These are phyloP conservation scores for Xylota sylvarum DNA, from an alignment of 2,888 invertebrate species.

Conservation along the genomic window DNA sequence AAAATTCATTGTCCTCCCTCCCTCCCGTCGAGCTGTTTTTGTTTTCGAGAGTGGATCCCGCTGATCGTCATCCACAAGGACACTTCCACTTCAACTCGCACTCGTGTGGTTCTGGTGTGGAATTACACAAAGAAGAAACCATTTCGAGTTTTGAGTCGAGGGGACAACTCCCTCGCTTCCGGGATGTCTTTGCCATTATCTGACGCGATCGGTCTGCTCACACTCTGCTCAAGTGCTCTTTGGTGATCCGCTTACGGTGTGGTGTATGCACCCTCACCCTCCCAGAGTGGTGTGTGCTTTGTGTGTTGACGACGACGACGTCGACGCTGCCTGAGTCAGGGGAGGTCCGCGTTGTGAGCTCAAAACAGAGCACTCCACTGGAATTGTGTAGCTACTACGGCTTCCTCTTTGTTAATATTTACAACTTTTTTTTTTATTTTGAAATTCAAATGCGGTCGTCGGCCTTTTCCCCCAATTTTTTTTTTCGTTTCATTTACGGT, in stretches of 20 bases:
- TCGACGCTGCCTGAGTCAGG: constrained; percentile 45
- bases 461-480: constrained; percentile 76
- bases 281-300: not conserved
- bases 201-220: constrained; percentile 62
- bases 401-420: constrained; percentile 69
- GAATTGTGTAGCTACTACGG: constrained; percentile 39
- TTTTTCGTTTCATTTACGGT: constrained; percentile 5
- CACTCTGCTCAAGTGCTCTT: constrained; percentile 47
- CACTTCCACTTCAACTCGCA: constrained; percentile 23
- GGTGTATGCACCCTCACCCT: constrained; percentile 20
- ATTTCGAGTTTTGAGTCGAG: not conserved
- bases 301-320: not conserved
- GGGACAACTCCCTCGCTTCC: constrained; percentile 65
- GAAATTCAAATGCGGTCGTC: constrained; percentile 75
- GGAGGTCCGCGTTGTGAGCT: constrained; percentile 43
- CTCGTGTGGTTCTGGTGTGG: not conserved
- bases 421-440: constrained; percentile 48
- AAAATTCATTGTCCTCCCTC: constrained; percentile 3
- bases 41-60: not conserved
- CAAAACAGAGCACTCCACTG: constrained; percentile 12
- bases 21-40: not conserved
- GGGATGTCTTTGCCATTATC: constrained; percentile 64
- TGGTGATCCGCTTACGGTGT: constrained; percentile 16
- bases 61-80: constrained; percentile 47
- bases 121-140: not conserved